Percentiles rank a stretch among this genome's conserved stretches.
Conservation (phyloP, 2,888 invertebrate species). For the Plutella xylostella region DNA sequence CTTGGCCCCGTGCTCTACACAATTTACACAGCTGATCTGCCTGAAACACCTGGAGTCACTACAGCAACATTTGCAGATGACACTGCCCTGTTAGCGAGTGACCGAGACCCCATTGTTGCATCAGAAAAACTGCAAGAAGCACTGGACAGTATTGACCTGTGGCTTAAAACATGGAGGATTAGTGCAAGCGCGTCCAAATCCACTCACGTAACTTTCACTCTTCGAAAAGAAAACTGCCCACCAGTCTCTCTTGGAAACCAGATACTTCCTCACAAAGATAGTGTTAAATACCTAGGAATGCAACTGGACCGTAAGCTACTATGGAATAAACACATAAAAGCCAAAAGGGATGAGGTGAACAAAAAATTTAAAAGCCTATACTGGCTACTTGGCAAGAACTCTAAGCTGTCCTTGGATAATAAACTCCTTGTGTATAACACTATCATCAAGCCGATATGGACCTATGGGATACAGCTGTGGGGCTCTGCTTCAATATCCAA, state of each 20-base stretch:
- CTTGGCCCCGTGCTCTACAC: constrained; percentile 4
- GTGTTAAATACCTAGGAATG: too few relatives aligned
- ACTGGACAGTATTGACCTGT: constrained; percentile 8
- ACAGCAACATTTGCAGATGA: constrained; percentile 17
- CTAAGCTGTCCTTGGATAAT: too few relatives aligned
- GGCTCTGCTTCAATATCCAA: not conserved
- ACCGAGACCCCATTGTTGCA: constrained; percentile 7
- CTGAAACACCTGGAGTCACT: too few relatives aligned
- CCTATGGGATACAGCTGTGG: constrained; percentile 1
- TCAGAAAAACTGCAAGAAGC: constrained; percentile 8
- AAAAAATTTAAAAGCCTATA: not conserved
- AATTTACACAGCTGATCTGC: constrained; percentile 6
- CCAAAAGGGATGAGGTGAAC: not conserved
- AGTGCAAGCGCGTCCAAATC: constrained; percentile 12
- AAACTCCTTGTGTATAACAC: too few relatives aligned
- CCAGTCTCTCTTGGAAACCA: too few relatives aligned
- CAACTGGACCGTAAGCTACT: too few relatives aligned
- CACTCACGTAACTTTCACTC: too few relatives aligned
- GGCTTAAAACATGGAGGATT: constrained; percentile 16
- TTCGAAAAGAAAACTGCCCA: too few relatives aligned
- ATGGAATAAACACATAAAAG: too few relatives aligned
- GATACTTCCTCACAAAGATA: too few relatives aligned
- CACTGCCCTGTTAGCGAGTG: constrained; percentile 7
- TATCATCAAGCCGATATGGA: constrained; percentile 5
- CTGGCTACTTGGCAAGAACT: too few relatives aligned